phyloP scores from a whole-genome alignment of 30 jellyfish, hydroid and myxozoan species.

The Turritopsis rubra region DNA sequence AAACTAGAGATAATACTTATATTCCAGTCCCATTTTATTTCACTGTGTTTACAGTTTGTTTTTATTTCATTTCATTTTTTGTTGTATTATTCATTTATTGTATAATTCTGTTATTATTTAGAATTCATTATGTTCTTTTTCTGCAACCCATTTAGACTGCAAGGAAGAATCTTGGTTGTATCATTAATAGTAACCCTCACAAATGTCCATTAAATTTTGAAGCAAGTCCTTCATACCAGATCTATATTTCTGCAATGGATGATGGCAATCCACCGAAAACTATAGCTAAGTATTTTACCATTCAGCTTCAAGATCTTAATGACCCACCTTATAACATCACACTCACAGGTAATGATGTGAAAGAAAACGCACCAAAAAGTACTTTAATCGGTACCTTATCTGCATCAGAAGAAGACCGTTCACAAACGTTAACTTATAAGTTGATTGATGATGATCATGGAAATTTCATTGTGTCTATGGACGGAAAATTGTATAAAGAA shows the following conservation, averaged over 20 bases:
- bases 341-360: slow-evolving; percentile 41
- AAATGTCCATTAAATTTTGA: slow-evolving; percentile 60
- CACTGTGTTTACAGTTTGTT: no score
- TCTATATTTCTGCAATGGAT: slow-evolving; percentile 49
- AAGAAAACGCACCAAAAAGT: slow-evolving; percentile 49
- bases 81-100: no score
- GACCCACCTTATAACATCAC: slow-evolving; percentile 56
- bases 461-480: slow-evolving; percentile 19
- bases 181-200: background rate
- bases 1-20: no score
- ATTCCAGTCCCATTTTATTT: no score
- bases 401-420: slow-evolving; percentile 54
- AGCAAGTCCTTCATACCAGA: slow-evolving; percentile 10
- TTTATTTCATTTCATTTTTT: no score
- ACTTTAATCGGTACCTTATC: slow-evolving; percentile 58
- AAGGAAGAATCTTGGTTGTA: slow-evolving; percentile 5
- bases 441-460: slow-evolving; percentile 56
- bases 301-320: slow-evolving; percentile 56
- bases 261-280: slow-evolving; percentile 66
- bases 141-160: slow-evolving; percentile 32
- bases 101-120: background rate
- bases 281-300: slow-evolving; percentile 9
- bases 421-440: slow-evolving; percentile 49
- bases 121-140: no score
- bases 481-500: slow-evolving; percentile 44